phyloP scores from a whole-genome alignment of 1,140 invertebrate species.

The Berghia stephanieae region DNA sequence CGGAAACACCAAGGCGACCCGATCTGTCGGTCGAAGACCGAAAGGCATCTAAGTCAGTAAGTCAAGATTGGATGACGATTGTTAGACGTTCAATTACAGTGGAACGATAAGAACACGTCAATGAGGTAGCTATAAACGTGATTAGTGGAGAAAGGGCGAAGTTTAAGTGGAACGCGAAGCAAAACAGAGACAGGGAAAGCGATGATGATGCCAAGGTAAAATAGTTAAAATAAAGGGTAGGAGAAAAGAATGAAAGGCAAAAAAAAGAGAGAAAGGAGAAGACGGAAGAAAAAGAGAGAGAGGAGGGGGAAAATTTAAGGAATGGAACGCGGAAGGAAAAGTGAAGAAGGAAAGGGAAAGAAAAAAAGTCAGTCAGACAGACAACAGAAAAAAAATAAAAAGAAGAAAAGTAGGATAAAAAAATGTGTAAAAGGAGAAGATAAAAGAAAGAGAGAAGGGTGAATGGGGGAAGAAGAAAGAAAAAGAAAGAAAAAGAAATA shows the following conservation, averaged over 20 bases:
- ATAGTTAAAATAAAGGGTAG: background rate
- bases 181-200: background rate
- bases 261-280: background rate
- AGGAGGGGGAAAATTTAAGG: background rate
- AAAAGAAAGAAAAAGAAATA: background rate
- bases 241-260: background rate
- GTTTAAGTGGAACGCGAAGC: background rate
- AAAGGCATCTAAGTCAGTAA: no score
- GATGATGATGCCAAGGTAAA: background rate
- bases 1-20: no score
- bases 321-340: background rate
- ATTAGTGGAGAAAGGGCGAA: no score
- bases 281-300: background rate
- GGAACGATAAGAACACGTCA: no score
- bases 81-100: no score
- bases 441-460: background rate
- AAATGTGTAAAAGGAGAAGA: background rate
- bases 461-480: background rate
- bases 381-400: constrained; percentile 3
- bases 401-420: background rate
- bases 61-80: no score
- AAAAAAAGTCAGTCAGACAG: background rate
- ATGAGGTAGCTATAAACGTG: no score
- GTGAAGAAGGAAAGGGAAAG: background rate
- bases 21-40: no score